Base-by-base conservation (phyloP, 2,113 vertebrate species). In the Anoura caudifer region DNA sequence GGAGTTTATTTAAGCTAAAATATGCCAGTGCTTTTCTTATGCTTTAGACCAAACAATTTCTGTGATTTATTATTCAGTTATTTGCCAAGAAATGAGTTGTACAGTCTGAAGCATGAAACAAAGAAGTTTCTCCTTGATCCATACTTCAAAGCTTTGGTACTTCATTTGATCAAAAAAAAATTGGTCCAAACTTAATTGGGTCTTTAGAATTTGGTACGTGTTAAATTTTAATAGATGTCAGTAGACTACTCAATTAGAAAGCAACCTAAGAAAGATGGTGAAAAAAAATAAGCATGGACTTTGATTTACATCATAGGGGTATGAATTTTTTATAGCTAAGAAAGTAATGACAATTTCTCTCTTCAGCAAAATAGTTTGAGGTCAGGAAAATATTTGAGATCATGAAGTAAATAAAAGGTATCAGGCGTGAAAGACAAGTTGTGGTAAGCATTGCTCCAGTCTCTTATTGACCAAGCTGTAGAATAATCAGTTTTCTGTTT, bases 171-270 rank as follows among this genome's bases (percentile, higher is more conserved):
- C 50, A 10, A 50, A 73, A 38, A 45, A 47, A 41, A 72, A 3
- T n/a, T 67, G 8, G 47, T 10, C 14, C 3, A 4, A 61, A 85
- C 19, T 70, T 85, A 50, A 56, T 80, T 31, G 45, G 8, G 6
- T 52, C 67, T 95, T 72, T 47, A 81, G 41, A 85, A 81, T 85
- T 93, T 75, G 75, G 56, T 28, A 86, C 20, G 24, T 87, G 24
- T 93, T 95, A 89, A 83, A 91, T 63, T 86, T 96, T 92, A 67
- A 22, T 86, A 77, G 14, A 69, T 80, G 13, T 80, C 31, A 73
- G 16, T 77, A 73, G 54, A n/a, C 43, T 28, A 59, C 10, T 93
- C 24, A 92, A 17, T 52, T 90, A 85, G 69, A 95, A 93, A 94
- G 33, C 12, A 77, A 67, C 4, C 61, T 24, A 83, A 79, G 31